Percentiles rank a stretch among this genome's conserved stretches.
phyloP scores from a whole-genome alignment of 2,113 vertebrate species.

The Orthochromis indermauri region DNA sequence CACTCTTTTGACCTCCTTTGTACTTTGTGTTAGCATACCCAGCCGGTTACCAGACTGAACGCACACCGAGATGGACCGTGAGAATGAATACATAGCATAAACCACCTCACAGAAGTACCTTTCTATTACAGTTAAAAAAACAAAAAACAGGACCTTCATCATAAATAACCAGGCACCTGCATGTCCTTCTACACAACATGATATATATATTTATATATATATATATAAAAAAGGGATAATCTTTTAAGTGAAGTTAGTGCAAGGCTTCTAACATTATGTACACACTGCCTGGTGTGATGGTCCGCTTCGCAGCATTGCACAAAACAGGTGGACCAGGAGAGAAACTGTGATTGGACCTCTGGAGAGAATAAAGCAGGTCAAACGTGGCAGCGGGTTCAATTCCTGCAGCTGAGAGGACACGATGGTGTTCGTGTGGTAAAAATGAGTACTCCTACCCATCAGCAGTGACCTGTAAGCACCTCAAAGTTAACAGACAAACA shows the following conservation, averaged over 20 bases:
- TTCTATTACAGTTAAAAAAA: conserved; percentile 44
- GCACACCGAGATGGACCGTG: conserved; percentile 37
- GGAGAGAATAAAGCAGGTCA: background rate
- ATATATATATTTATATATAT: background rate
- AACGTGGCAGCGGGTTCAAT: conserved; percentile 14
- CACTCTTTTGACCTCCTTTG: conserved; percentile 39
- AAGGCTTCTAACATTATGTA: conserved; percentile 69
- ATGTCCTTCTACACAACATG: conserved; percentile 63
- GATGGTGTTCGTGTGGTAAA: background rate
- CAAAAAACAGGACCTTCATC: conserved; percentile 66
- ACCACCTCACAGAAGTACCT: conserved; percentile 55
- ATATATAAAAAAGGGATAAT: conserved; percentile 22
- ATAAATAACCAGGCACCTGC: conserved; percentile 73
- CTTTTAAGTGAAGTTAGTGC: conserved; percentile 71
- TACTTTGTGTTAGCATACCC: conserved; percentile 28
- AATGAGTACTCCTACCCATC: conserved; percentile 4
- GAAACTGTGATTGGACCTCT: conserved; percentile 46
- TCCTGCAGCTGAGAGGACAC: conserved; percentile 15
- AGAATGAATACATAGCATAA: conserved; percentile 33
- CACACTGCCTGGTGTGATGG: conserved; percentile 38
- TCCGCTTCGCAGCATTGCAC: conserved; percentile 33
- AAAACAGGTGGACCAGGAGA: conserved; percentile 3
- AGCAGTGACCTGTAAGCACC: conserved; percentile 48
- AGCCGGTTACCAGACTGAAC: conserved; percentile 24
- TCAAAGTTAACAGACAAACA: conserved; percentile 46